Conservation (phyloP, 2,888 invertebrate species). For the Danaus chrysippus region DNA sequence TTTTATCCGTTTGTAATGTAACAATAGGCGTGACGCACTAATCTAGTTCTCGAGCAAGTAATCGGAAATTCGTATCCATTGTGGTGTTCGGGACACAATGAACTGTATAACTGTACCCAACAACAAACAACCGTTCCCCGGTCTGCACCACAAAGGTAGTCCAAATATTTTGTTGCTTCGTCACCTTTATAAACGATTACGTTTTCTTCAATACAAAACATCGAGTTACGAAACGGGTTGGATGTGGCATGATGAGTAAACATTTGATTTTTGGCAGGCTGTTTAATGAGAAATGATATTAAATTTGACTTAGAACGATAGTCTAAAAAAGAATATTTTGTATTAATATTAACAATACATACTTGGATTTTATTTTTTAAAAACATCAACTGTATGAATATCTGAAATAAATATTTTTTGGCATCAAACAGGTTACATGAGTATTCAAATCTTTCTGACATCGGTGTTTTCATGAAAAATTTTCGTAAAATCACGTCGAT, state of each 20-base stretch:
- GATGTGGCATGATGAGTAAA: slow-evolving; percentile 35
- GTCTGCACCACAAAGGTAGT: slow-evolving; percentile 49
- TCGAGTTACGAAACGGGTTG: slow-evolving; percentile 31
- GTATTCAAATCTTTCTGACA: slow-evolving; percentile 23
- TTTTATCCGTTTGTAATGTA: not conserved
- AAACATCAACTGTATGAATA: not conserved
- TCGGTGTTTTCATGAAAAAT: slow-evolving; percentile 47
- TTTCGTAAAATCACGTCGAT: slow-evolving; percentile 73
- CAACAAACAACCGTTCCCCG: slow-evolving; percentile 32
- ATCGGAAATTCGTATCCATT: slow-evolving; percentile 33
- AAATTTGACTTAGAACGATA: no score
- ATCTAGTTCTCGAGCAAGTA: slow-evolving; percentile 13
- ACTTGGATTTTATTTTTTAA: no score
- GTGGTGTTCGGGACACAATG: slow-evolving; percentile 25
- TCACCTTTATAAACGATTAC: slow-evolving; percentile 76
- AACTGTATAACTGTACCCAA: slow-evolving; percentile 21
- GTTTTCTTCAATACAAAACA: slow-evolving; percentile 67
- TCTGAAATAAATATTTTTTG: slow-evolving; percentile 26
- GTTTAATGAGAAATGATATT: no score
- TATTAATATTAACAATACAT: no score
- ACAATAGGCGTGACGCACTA: not conserved
- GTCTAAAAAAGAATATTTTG: no score
- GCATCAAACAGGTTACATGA: slow-evolving; percentile 28
- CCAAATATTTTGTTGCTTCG: slow-evolving; percentile 55
- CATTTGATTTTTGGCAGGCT: no score